Percentiles rank a stretch among this genome's conserved stretches.
These are phyloP conservation scores for Catharus fuscescens DNA, from an alignment of 2,113 vertebrate genomes.

Conservation along the genomic window DNA sequence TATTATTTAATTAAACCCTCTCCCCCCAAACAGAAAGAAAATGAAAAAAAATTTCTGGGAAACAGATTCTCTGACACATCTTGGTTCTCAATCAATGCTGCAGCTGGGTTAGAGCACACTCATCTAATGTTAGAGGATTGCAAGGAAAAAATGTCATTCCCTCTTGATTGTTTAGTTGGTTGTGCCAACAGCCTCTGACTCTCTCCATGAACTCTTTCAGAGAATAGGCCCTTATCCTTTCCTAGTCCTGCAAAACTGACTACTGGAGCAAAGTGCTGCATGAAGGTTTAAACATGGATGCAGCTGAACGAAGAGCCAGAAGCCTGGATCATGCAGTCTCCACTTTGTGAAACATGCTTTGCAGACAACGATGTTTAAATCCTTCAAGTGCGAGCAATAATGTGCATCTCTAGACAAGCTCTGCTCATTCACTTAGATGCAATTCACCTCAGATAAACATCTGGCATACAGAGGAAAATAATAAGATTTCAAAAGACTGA, in stretches of 20 bases:
- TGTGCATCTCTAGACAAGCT: neutral
- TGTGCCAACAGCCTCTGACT: neutral
- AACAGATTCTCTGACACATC: neutral
- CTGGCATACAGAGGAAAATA: neutral
- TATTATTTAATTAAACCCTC: neutral
- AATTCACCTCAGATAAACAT: neutral
- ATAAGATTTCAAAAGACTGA: neutral
- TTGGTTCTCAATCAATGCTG: rapidly evolving
- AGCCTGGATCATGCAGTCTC: rapidly evolving
- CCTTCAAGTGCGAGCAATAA: rapidly evolving
- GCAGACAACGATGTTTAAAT: neutral
- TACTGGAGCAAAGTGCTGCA: rapidly evolving
- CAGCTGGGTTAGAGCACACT: neutral
- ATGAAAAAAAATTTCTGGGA: neutral
- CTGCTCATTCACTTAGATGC: neutral
- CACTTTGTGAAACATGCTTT: neutral
- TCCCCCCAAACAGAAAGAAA: neutral
- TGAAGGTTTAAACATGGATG: rapidly evolving
- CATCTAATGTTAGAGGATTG: neutral
- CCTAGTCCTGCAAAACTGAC: neutral
- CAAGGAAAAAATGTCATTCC: neutral
- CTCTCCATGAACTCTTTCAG: neutral
- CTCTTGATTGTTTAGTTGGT: rapidly evolving
- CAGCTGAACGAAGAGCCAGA: neutral
- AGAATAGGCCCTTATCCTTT: neutral